Conservation (phyloP, 2,888 invertebrate species). For the Chydorus sphaericus region DNA sequence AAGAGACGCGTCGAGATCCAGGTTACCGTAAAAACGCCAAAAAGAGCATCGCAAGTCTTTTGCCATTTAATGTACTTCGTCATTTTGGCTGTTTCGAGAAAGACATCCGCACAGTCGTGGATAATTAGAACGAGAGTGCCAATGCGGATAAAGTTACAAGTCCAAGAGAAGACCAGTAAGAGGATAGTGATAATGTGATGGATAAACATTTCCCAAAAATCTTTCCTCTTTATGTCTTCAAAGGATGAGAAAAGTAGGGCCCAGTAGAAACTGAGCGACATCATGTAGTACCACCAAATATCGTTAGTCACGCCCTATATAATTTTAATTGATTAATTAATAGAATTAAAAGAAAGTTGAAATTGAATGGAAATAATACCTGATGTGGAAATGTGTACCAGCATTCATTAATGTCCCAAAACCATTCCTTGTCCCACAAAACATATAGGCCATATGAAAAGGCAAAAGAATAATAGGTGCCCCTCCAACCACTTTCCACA, state of each 20-base stretch:
- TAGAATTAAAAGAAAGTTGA: neutral
- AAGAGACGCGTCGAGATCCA: conserved; percentile 86
- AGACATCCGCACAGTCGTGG: conserved; percentile 81
- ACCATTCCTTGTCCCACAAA: conserved; percentile 83
- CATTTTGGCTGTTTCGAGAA: conserved; percentile 83
- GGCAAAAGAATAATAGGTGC: conserved; percentile 24
- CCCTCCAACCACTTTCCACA: conserved; percentile 57
- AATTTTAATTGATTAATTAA: neutral
- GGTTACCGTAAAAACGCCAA: conserved; percentile 70
- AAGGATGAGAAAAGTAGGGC: conserved; percentile 83
- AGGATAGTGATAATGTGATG: conserved; percentile 89
- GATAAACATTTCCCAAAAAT: conserved; percentile 96
- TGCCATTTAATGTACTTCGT: conserved; percentile 84
- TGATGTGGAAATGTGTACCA: conserved; percentile 58
- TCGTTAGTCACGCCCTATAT: conserved; percentile 55
- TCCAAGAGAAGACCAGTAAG: conserved; percentile 84
- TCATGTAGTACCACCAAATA: conserved; percentile 95
- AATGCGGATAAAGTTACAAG: conserved; percentile 78
- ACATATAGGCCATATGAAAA: conserved; percentile 65
- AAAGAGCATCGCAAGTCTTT: conserved; percentile 70
- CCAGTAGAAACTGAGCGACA: conserved; percentile 85
- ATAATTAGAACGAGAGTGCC: conserved; percentile 76
- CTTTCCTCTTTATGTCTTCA: conserved; percentile 80
- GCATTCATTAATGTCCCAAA: conserved; percentile 79
- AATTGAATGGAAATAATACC: neutral